Conservation (phyloP, 92 coral and sea anemone species). For the Hydrozoanthus gracilis region DNA sequence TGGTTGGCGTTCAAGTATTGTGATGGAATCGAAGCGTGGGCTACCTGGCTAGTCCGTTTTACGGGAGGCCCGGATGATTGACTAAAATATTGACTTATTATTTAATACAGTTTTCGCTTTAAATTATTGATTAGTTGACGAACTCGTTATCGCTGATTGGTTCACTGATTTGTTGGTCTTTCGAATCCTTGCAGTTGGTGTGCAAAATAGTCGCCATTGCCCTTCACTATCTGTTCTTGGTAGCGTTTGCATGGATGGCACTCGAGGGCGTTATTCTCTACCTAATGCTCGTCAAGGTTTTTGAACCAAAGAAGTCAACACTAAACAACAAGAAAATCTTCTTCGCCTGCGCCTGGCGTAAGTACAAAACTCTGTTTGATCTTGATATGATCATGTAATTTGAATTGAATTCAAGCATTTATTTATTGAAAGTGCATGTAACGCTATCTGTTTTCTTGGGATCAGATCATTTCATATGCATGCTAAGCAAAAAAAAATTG, state of each 20-base stretch:
- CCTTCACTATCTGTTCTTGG: constrained; percentile 87
- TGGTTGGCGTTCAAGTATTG: too few species aligned
- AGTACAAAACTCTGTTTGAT: constrained; percentile 35
- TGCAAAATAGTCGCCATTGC: constrained; percentile 87
- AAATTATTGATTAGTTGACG: neutral
- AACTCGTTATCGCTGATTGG: neutral
- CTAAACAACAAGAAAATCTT: constrained; percentile 78
- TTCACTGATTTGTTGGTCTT: neutral
- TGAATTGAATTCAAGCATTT: neutral
- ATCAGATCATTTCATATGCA: too few species aligned
- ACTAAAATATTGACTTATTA: too few species aligned
- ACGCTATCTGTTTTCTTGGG: neutral
- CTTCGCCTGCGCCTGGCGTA: constrained; percentile 91
- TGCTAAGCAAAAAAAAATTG: too few species aligned
- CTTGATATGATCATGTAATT: neutral
- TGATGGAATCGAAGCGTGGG: too few species aligned
- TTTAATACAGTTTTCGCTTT: neutral
- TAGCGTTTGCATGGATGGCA: constrained; percentile 98
- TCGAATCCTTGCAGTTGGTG: constrained; percentile 55
- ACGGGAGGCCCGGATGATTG: too few species aligned
- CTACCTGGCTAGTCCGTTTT: too few species aligned
- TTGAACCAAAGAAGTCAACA: constrained; percentile 87
- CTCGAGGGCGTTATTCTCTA: constrained; percentile 94
- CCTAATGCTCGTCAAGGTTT: constrained; percentile 91
- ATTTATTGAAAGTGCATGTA: neutral